phyloP scores from a whole-genome alignment of 2,113 vertebrate genomes.

The Cyrtonyx montezumae region DNA sequence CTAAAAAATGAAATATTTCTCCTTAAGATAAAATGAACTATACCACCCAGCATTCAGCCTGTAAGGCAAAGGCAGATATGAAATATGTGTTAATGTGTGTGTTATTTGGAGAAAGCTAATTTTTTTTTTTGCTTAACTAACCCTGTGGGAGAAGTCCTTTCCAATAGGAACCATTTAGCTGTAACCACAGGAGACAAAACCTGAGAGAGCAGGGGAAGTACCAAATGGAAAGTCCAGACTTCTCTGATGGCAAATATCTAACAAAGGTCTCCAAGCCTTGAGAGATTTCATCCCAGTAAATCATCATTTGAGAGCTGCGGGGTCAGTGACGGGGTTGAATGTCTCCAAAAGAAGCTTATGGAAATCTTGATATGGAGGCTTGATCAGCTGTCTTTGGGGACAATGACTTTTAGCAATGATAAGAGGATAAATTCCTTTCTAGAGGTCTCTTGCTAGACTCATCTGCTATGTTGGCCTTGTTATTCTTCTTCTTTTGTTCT shows the following conservation, averaged over 20 bases:
- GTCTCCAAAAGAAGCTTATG: background rate
- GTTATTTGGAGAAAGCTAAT: background rate
- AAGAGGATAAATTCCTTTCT: background rate
- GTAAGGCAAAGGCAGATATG: background rate
- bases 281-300: background rate
- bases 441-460: background rate
- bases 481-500: background rate
- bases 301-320: background rate
- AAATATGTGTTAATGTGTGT: background rate
- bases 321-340: background rate
- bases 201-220: background rate
- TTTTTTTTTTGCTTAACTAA: background rate
- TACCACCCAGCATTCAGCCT: background rate
- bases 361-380: background rate
- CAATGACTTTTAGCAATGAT: background rate
- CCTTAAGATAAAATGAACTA: background rate
- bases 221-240: background rate
- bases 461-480: background rate
- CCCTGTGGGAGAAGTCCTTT: background rate
- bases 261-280: rapidly evolving
- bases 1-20: background rate
- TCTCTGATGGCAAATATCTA: background rate
- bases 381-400: background rate
- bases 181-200: background rate
- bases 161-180: background rate